Evolutionary conservation across 37 sponge, comb jelly and placozoan species (phyloP).

Genomic region (Spongia lamella): DNA sequence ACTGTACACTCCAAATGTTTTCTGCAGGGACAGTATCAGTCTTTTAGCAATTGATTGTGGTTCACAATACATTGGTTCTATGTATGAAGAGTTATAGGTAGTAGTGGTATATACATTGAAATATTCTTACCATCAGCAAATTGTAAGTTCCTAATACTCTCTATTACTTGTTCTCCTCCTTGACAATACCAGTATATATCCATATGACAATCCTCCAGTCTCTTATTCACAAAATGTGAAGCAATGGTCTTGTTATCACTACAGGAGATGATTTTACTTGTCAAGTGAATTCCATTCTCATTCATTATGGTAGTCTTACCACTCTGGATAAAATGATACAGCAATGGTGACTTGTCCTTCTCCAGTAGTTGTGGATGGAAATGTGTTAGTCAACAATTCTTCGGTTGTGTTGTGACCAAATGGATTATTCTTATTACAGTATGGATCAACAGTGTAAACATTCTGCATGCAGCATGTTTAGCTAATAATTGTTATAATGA

Average conservation of each 20-base stretch:
- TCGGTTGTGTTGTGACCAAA: slow-evolving; percentile 8
- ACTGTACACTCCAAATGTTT: slow-evolving; percentile 31
- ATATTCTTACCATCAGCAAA: slow-evolving; percentile 32
- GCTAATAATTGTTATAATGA: not conserved
- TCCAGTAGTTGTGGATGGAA: slow-evolving; percentile 17
- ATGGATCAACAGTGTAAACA: slow-evolving; percentile 28
- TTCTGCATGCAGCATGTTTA: slow-evolving; percentile 10
- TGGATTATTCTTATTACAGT: slow-evolving; percentile 16
- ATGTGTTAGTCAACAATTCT: slow-evolving; percentile 14
- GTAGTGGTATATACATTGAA: not conserved
- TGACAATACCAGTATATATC: slow-evolving; percentile 39
- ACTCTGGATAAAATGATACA: slow-evolving; percentile 47
- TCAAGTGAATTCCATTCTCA: too few relatives aligned
- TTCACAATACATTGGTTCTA: slow-evolving; percentile 41
- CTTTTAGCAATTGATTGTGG: not conserved
- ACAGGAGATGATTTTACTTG: too few relatives aligned
- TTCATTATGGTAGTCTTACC: slow-evolving; percentile 16
- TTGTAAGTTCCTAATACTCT: slow-evolving; percentile 10
- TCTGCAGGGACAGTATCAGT: slow-evolving; percentile 13
- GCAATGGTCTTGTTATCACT: slow-evolving; percentile 22
- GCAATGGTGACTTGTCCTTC: not conserved
- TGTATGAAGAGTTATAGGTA: not conserved
- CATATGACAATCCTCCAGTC: slow-evolving; percentile 30
- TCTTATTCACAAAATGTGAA: slow-evolving; percentile 1
- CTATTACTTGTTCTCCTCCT: slow-evolving; percentile 19